phyloP scores from a whole-genome alignment of 2,113 vertebrate species.

The Pelobates fuscus region DNA sequence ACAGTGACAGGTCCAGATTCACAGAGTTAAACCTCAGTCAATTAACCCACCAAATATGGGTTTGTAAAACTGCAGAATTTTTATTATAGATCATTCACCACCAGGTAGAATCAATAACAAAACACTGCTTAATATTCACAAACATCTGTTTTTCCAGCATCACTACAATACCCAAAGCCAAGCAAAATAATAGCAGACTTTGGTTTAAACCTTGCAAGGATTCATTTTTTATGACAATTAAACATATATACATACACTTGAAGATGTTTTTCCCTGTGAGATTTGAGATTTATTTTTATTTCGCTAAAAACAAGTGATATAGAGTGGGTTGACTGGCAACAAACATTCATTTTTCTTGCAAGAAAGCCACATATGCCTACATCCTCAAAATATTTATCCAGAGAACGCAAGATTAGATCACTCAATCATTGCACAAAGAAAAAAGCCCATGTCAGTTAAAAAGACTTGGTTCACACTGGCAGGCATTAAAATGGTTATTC shows the following conservation, averaged over 20 bases:
- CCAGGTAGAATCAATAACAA: too few relatives aligned
- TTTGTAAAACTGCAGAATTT: too few relatives aligned
- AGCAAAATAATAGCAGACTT: too few relatives aligned
- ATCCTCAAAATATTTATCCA: conserved; percentile 21
- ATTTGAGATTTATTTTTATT: background rate
- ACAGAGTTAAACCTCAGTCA: too few relatives aligned
- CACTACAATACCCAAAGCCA: too few relatives aligned
- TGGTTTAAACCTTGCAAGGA: too few relatives aligned
- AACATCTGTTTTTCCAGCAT: too few relatives aligned
- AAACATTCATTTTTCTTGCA: conserved; percentile 22
- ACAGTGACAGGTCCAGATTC: too few relatives aligned
- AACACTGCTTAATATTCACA: too few relatives aligned
- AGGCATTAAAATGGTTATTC: conserved; percentile 24
- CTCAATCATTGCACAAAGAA: conserved; percentile 32
- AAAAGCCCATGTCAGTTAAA: conserved; percentile 11
- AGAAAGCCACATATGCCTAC: conserved; percentile 9
- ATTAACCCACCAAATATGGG: too few relatives aligned
- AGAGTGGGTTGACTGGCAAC: conserved; percentile 3
- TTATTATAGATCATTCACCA: too few relatives aligned
- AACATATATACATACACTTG: background rate
- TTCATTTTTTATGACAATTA: too few relatives aligned
- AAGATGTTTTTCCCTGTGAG: background rate
- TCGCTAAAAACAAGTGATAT: conserved; percentile 4
- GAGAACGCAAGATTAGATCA: conserved; percentile 18
- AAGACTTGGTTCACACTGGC: conserved; percentile 15